Evolutionary conservation across 2,888 invertebrate genomes (phyloP).

Genomic region (Muscina levida): DNA sequence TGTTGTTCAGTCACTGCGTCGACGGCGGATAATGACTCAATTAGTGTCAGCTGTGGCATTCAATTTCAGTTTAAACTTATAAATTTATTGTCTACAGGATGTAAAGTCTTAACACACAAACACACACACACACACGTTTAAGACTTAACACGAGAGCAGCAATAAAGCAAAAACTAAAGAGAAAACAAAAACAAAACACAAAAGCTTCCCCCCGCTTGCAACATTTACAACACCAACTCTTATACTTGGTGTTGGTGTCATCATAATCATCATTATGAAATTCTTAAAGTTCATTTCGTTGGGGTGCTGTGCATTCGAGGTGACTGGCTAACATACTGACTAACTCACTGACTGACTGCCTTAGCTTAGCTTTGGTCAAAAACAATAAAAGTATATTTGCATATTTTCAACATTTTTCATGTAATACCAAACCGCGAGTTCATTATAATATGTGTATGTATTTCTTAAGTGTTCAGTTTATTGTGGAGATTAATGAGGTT

Average conservation of each 20-base stretch:
- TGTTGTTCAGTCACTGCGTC: too few species aligned
- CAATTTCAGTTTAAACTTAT: conserved; percentile 41
- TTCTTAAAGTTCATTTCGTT: conserved; percentile 36
- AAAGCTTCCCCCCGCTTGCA: conserved; percentile 4
- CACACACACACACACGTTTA: too few species aligned
- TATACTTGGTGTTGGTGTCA: not conserved
- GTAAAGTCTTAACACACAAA: conserved; percentile 13
- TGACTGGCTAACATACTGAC: too few species aligned
- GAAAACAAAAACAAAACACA: not conserved
- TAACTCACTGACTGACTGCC: conserved; percentile 1
- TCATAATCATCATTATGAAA: conserved; percentile 10
- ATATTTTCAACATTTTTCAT: conserved; percentile 55
- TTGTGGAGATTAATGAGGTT: conserved; percentile 49
- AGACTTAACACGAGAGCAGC: not conserved
- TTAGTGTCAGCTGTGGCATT: conserved; percentile 61
- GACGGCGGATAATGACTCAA: conserved; percentile 61
- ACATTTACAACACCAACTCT: not conserved
- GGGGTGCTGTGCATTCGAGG: conserved; percentile 10
- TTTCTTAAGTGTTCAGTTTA: not conserved
- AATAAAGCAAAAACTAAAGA: not conserved
- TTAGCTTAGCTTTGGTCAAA: not conserved
- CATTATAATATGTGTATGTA: conserved; percentile 10
- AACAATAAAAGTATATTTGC: conserved; percentile 48
- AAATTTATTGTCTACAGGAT: conserved; percentile 39
- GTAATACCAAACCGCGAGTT: conserved; percentile 16